A percentile compares a stretch with the other conserved stretches of the same genome.
Evolutionary conservation across 2,113 vertebrate genomes (phyloP).

Genomic region (Eleginops maclovinus): DNA sequence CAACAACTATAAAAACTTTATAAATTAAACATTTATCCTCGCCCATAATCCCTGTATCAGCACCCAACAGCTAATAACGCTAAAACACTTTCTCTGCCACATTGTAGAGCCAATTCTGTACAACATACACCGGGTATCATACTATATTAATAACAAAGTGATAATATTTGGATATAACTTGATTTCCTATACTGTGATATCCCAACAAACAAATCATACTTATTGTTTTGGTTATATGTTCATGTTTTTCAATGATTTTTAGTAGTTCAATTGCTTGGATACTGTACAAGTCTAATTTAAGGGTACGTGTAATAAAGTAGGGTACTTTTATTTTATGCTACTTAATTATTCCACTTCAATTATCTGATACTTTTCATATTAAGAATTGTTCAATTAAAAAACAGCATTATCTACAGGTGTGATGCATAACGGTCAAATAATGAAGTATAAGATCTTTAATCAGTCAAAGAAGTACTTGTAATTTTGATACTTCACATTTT

Average conservation of each 20-base stretch:
- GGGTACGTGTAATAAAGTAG: neutral
- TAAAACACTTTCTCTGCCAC: slow-evolving; percentile 32
- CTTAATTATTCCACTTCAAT: neutral
- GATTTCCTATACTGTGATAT: slow-evolving; percentile 29
- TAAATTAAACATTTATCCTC: slow-evolving; percentile 60
- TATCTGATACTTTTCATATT: neutral
- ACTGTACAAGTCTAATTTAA: neutral
- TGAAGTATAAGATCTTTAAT: neutral
- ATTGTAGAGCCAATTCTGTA: neutral
- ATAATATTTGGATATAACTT: slow-evolving; percentile 28
- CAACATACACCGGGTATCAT: slow-evolving; percentile 12
- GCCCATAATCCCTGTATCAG: slow-evolving; percentile 31
- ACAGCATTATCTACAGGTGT: neutral
- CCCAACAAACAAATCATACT: neutral
- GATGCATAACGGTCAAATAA: neutral
- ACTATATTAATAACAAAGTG: slow-evolving; percentile 14
- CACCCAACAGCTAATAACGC: slow-evolving; percentile 33
- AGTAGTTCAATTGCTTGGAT: neutral
- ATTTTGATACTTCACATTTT: neutral
- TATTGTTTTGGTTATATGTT: too few relatives aligned
- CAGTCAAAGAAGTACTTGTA: neutral
- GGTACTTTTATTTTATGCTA: neutral
- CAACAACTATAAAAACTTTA: slow-evolving; percentile 58
- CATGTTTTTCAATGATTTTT: neutral
- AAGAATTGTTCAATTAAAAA: neutral